Evolutionary conservation across 2,888 invertebrate genomes (phyloP), one percentile per base, ranked within the genome.

Genomic region (Andricus quercusramuli): DNA sequence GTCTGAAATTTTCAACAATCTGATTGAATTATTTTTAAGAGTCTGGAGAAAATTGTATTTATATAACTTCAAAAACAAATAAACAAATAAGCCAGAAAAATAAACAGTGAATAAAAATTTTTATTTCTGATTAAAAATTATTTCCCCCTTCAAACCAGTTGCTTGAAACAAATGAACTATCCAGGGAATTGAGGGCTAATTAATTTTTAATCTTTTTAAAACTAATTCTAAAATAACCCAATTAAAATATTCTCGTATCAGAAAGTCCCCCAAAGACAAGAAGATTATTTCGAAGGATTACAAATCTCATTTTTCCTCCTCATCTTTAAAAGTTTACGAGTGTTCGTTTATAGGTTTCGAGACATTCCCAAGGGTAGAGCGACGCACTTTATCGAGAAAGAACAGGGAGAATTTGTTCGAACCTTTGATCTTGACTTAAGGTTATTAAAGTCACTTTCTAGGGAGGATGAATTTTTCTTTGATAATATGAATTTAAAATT

Each of bases 371-470:
- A 56, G 56, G 17, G 56, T 3, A n/a, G 56, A 9, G 9, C n/a
- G n/a, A 20, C n/a, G n/a, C 56, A 56, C n/a, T 56, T 56, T 56
- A 56, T 56, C 3, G 56, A 56, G 3, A 56, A 56, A 56, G 11
- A 56, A 56, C 56, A 56, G 56, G n/a, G 56, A n/a, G 9, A 56
- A 56, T 56, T 56, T n/a, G n/a, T 56, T n/a, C n/a, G n/a, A 56
- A 56, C n/a, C 56, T 56, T 56, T 56, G 56, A 56, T 56, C 56
- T n/a, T 56, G n/a, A 56, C 20, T 56, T 9, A 56, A 56, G 56
- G 9, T 11, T n/a, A n/a, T 56, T 56, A 56, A n/a, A 56, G 56
- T 9, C 3, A n/a, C n/a, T 56, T 56, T 56, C n/a, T n/a, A 56
- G 9, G n/a, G n/a, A 56, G n/a, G 9, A 11, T n/a, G 3, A 56